Conservation (phyloP, 1,140 invertebrate genomes). For the Zaprionus nigranus region DNA sequence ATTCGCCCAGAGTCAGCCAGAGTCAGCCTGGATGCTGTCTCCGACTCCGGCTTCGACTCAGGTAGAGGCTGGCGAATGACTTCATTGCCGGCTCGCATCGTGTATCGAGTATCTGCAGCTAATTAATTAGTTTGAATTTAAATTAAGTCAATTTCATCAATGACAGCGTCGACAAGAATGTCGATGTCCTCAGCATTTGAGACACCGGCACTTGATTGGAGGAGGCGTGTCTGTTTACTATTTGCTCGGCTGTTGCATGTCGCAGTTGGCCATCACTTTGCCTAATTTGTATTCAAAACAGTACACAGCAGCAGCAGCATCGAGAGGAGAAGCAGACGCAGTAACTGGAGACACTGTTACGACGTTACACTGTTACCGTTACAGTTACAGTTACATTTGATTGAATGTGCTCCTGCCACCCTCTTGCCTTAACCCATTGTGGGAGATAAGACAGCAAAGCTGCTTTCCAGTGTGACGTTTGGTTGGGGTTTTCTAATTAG, state of each 20-base stretch:
- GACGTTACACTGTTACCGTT: conserved; percentile 51
- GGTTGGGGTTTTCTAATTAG: conserved; percentile 56
- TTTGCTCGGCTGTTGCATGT: conserved; percentile 48
- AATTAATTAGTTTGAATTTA: conserved; percentile 83
- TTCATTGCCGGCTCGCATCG: conserved; percentile 26
- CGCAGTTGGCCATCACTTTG: conserved; percentile 63
- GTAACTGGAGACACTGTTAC: conserved; percentile 14
- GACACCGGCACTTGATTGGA: conserved; percentile 62
- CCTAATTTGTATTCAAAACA: conserved; percentile 81
- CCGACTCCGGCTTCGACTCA: background rate
- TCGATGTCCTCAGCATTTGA: conserved; percentile 32
- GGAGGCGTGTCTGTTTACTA: conserved; percentile 49
- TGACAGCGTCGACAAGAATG: conserved; percentile 49
- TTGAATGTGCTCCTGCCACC: conserved; percentile 65
- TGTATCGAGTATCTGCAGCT: conserved; percentile 31
- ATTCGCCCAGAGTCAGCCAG: conserved; percentile 16
- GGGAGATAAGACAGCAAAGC: conserved; percentile 51
- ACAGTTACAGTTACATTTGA: conserved; percentile 73
- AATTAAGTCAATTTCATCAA: conserved; percentile 70
- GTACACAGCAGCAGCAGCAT: conserved; percentile 17
- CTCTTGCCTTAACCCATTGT: conserved; percentile 8
- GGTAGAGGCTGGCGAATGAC: conserved; percentile 36
- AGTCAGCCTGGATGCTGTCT: background rate
- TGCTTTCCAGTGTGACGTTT: conserved; percentile 53
- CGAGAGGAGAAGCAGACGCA: background rate